These are phyloP conservation scores for Andrena haemorrhoa DNA, from an alignment of 2,888 invertebrate species.

Conservation along the genomic window DNA sequence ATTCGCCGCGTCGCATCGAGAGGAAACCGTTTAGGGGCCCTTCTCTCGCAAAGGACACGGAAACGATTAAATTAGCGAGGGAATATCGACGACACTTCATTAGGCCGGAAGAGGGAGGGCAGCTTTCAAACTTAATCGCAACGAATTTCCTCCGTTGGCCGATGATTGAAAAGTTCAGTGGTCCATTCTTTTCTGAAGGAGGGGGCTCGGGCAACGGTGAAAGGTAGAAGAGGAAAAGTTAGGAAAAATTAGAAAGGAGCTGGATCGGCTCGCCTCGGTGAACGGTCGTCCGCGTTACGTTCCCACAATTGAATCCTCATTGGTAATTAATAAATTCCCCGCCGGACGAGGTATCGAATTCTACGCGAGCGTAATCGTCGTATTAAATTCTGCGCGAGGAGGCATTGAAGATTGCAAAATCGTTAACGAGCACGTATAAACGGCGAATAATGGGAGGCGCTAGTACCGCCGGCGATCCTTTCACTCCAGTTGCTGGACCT, in stretches of 20 bases:
- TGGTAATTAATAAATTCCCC: background rate
- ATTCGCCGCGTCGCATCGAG: background rate
- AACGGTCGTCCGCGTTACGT: background rate
- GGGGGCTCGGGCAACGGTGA: conserved; percentile 9
- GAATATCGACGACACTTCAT: conserved; percentile 11
- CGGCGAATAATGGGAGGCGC: conserved; percentile 24
- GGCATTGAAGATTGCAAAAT: conserved; percentile 25
- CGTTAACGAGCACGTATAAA: conserved; percentile 6
- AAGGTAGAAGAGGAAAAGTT: conserved; percentile 24
- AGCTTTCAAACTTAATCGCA: background rate
- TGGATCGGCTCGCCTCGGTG: background rate
- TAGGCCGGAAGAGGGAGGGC: background rate
- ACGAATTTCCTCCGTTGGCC: conserved; percentile 1
- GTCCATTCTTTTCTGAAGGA: background rate
- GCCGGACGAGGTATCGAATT: conserved; percentile 7
- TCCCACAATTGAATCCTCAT: conserved; percentile 8
- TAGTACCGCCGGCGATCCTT: conserved; percentile 65
- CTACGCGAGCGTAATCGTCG: background rate
- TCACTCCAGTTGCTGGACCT: conserved; percentile 68
- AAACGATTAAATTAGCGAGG: background rate
- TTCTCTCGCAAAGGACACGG: background rate
- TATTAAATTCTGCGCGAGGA: background rate
- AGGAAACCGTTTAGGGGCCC: background rate
- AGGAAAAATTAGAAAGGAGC: conserved; percentile 17
- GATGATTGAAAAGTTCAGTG: conserved; percentile 5